These are phyloP conservation scores for Capitella teleta DNA, from an alignment of 1,140 invertebrate genomes.

Conservation along the genomic window DNA sequence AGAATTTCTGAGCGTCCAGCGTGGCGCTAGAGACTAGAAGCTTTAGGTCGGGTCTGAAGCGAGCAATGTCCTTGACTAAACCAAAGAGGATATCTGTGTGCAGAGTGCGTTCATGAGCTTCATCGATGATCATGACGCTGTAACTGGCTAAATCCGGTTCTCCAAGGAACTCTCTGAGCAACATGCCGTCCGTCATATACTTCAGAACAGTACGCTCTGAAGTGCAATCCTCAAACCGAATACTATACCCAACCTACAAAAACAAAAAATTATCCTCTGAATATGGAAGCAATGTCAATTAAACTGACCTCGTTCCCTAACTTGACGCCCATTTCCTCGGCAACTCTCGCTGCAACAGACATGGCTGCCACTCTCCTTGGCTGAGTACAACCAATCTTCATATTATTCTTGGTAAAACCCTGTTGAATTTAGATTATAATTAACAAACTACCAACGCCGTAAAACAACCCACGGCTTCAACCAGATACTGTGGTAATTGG, in stretches of 20 bases:
- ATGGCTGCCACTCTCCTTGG: constrained; percentile 68
- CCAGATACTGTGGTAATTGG: constrained; percentile 94
- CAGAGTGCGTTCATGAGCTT: constrained; percentile 95
- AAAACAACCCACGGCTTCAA: constrained; percentile 72
- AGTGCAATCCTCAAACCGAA: constrained; percentile 69
- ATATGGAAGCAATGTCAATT: background rate
- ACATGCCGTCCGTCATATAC: constrained; percentile 99
- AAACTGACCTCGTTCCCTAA: constrained; percentile 48
- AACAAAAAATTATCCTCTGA: constrained; percentile 10
- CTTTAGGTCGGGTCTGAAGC: constrained; percentile 89
- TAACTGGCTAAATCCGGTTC: constrained; percentile 91
- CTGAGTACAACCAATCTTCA: constrained; percentile 69
- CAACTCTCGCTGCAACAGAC: constrained; percentile 62
- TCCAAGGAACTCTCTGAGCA: constrained; percentile 91
- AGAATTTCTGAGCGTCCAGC: constrained; percentile 96
- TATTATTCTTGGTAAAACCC: constrained; percentile 55
- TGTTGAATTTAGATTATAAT: constrained; percentile 18
- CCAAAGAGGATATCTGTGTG: constrained; percentile 99
- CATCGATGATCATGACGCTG: constrained; percentile 97
- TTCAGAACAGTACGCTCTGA: constrained; percentile 71
- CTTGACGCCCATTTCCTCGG: constrained; percentile 60
- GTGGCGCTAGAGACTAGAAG: constrained; percentile 95
- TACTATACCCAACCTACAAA: constrained; percentile 61
- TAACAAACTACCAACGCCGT: background rate
- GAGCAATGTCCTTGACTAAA: constrained; percentile 91